These are phyloP conservation scores for Prionace glauca DNA, from an alignment of 2,797 vertebrate genomes.

Conservation along the genomic window DNA sequence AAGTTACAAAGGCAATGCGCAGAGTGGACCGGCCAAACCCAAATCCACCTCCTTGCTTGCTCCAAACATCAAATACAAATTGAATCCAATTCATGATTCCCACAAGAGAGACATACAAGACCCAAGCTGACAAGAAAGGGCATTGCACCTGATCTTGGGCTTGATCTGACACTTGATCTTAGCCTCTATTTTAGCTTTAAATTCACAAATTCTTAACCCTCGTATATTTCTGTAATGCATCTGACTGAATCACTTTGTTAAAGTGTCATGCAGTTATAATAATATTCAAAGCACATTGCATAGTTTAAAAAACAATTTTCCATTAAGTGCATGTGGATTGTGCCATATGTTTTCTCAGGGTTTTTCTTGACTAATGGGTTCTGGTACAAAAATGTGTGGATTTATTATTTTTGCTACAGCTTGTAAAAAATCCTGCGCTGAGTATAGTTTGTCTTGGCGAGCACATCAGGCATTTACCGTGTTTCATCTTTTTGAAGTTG, in stretches of 20 bases:
- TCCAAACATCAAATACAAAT: too few relatives aligned
- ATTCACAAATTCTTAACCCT: neutral
- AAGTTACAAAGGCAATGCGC: too few relatives aligned
- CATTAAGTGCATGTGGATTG: too few relatives aligned
- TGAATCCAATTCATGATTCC: too few relatives aligned
- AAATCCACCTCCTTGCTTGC: too few relatives aligned
- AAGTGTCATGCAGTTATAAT: neutral
- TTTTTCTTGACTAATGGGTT: neutral
- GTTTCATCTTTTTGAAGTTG: conserved; percentile 1
- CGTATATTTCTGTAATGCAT: too few relatives aligned
- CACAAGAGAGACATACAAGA: too few relatives aligned
- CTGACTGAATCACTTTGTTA: neutral
- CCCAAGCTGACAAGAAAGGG: too few relatives aligned
- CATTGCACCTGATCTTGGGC: too few relatives aligned
- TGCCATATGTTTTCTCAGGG: neutral
- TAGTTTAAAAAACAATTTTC: neutral
- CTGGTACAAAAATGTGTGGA: neutral
- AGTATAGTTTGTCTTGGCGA: neutral
- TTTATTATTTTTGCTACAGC: neutral
- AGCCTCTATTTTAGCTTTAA: neutral
- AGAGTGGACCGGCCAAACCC: too few relatives aligned
- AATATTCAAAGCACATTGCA: neutral
- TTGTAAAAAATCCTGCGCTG: neutral
- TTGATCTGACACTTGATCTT: too few relatives aligned
- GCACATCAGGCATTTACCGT: neutral